phyloP scores from a whole-genome alignment of 1,140 invertebrate species.

The Aradophagus sp. region DNA sequence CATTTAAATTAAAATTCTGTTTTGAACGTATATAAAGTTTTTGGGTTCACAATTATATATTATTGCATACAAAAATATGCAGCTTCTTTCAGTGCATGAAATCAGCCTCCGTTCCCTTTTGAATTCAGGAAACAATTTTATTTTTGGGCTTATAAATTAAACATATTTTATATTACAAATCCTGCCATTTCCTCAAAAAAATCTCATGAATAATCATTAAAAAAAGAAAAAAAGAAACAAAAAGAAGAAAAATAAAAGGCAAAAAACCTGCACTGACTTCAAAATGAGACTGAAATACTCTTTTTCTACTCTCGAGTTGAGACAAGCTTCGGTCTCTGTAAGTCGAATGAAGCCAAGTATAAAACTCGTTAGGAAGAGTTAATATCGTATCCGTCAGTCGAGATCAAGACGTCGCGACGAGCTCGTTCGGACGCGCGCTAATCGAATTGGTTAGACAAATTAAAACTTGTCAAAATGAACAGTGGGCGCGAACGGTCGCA shows the following conservation, averaged over 20 bases:
- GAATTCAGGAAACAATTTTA: too few relatives aligned
- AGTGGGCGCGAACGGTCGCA: not conserved
- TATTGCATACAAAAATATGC: too few relatives aligned
- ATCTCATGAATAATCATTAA: not conserved
- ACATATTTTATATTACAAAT: too few relatives aligned
- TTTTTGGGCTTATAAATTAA: too few relatives aligned
- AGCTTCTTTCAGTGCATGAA: too few relatives aligned
- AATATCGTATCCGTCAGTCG: slow-evolving; percentile 45
- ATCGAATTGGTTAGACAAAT: slow-evolving; percentile 40
- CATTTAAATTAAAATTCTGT: too few relatives aligned
- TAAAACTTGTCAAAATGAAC: slow-evolving; percentile 32
- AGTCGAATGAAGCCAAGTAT: slow-evolving; percentile 42
- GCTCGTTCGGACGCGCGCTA: slow-evolving; percentile 23
- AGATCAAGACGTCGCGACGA: slow-evolving; percentile 33
- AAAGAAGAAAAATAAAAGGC: too few relatives aligned
- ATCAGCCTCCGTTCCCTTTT: too few relatives aligned
- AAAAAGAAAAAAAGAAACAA: too few relatives aligned
- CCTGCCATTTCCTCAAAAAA: not conserved
- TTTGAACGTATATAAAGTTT: too few relatives aligned
- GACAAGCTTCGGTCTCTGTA: slow-evolving; percentile 19
- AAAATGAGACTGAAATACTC: slow-evolving; percentile 8
- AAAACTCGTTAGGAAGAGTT: slow-evolving; percentile 55
- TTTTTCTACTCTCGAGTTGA: slow-evolving; percentile 5
- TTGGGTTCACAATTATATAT: too few relatives aligned
- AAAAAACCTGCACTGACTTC: too few relatives aligned